phyloP scores from a whole-genome alignment of 2,113 vertebrate species.

The Cottus gobio region DNA sequence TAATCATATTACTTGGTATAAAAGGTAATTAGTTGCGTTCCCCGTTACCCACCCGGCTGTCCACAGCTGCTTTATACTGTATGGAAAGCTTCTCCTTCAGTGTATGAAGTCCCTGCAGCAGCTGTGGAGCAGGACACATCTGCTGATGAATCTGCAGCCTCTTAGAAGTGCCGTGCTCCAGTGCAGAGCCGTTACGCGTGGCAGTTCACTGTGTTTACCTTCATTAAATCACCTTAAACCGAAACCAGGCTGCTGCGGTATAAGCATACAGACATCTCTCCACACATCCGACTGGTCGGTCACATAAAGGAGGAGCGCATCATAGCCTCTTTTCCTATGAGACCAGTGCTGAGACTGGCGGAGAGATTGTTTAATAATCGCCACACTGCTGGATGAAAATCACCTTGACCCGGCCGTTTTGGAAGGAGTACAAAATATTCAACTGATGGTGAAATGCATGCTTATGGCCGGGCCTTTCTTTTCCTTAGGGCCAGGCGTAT shows the following conservation, averaged over 20 bases:
- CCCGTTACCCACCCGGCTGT: neutral
- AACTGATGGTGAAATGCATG: too few species aligned
- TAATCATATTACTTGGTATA: neutral
- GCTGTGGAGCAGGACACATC: too few species aligned
- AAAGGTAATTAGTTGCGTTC: neutral
- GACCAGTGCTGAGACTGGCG: neutral
- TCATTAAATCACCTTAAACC: neutral
- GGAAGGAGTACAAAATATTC: too few species aligned
- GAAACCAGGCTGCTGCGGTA: neutral
- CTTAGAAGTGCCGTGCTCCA: neutral
- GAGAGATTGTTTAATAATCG: neutral
- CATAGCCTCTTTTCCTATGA: neutral
- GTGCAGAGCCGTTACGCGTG: neutral
- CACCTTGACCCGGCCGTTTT: neutral
- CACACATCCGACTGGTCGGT: neutral
- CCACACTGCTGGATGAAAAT: neutral
- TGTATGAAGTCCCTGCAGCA: neutral
- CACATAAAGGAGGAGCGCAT: neutral
- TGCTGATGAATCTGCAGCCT: neutral
- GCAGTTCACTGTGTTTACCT: neutral
- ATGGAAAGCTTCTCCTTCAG: neutral
- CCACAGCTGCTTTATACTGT: neutral
- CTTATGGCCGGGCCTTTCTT: too few species aligned
- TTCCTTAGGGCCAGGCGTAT: too few species aligned
- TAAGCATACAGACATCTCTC: neutral